Evolutionary conservation across 92 coral and sea anemone species (phyloP).

Genomic region (Parazoanthus swiftii): DNA sequence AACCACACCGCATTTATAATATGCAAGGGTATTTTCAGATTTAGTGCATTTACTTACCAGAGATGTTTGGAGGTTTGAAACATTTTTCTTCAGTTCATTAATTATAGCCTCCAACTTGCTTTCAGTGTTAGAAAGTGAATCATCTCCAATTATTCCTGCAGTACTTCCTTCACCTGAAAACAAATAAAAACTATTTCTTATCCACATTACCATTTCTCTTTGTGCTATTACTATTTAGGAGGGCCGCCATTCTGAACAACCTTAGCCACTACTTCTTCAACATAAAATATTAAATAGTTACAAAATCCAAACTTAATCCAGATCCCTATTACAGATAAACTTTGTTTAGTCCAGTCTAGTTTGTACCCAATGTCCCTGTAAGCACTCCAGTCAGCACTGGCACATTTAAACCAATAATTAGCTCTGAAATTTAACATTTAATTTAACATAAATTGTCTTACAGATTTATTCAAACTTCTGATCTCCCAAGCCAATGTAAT

Average conservation of each 20-base stretch:
- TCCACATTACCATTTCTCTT: too few species aligned
- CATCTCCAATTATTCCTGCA: neutral
- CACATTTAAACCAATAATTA: too few species aligned
- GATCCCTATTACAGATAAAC: too few species aligned
- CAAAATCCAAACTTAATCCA: too few species aligned
- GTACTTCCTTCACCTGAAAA: slow-evolving; percentile 12
- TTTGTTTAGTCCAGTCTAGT: too few species aligned
- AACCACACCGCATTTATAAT: neutral
- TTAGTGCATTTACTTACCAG: slow-evolving; percentile 6
- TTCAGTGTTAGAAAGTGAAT: neutral
- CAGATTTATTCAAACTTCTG: too few species aligned
- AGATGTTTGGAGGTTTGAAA: slow-evolving; percentile 2
- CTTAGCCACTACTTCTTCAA: too few species aligned
- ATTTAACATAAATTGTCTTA: too few species aligned
- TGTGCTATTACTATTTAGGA: neutral
- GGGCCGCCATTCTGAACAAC: too few species aligned
- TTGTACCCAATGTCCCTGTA: neutral
- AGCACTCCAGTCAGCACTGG: neutral
- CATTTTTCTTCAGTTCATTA: slow-evolving; percentile 8
- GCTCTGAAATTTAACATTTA: too few species aligned
- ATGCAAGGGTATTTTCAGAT: neutral
- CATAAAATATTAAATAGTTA: too few species aligned
- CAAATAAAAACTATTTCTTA: neutral
- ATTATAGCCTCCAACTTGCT: neutral
- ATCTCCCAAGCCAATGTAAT: too few species aligned